Base-by-base conservation (phyloP, 2,113 vertebrate species). In the mouse (Mus musculus) region DNA sequence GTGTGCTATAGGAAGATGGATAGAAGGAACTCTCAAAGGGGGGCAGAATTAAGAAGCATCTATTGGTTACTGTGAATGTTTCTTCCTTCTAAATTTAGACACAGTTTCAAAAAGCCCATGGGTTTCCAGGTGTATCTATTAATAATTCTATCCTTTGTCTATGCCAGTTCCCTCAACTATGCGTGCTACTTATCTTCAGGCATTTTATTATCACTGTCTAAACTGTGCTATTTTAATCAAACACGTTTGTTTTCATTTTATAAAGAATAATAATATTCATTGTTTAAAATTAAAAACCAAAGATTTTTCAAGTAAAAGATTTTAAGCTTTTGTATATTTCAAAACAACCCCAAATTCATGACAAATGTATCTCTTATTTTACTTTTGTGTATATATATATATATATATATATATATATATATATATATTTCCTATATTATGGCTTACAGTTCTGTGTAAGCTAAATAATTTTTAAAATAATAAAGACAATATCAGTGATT, bases 1-100 rank as follows among this genome's bases (percentile, higher is more conserved):
- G 11, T 56, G 65, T 76, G 24, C 26, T 88, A 56, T 75, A 39
- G 24, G 36, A 69, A 75, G 11, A 95, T 6, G 17, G 56, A 81
- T 7, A 20, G n/a, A 33, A 89, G 7, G 39, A 91, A 89, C 17
- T 77, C 22, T 1, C 17, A 42, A 2, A 81, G 28, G n/a, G 56
- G 12, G 22, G 1, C 19, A 71, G 49, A 20, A 5, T 52, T 89
- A 86, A 75, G 63, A 4, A 24, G 22, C 20, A 77, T 5, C 4
- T 4, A 30, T 49, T 13, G 6, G 56, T 85, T 59, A 87, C 24
- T 33, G 52, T 86, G 63, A 22, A 49, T 63, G n/a, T 19, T 65
- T 86, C 69, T 96, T 84, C n/a, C 46, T 89, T 77, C 59, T 89
- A 93, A 94, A 91, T 91, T 86, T 93, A 93, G 59, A 67, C 52